phyloP scores from a whole-genome alignment of 2,113 vertebrate species.

The Hemibagrus wyckioides region DNA sequence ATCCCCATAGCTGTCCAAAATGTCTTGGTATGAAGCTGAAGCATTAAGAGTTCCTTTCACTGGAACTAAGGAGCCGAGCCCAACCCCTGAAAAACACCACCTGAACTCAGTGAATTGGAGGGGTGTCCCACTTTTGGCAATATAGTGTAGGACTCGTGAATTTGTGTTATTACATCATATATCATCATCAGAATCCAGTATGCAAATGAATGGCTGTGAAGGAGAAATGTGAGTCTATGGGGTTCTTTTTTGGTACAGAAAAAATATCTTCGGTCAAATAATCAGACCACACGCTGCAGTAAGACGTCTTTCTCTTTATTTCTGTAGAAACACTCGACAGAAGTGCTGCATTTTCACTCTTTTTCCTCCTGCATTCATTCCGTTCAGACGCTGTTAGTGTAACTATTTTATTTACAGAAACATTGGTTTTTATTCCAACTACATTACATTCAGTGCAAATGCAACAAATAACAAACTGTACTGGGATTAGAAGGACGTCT shows the following conservation, averaged over 20 bases:
- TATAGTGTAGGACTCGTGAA: too few relatives aligned
- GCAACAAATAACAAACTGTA: conserved; percentile 39
- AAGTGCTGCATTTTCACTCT: background rate
- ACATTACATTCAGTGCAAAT: conserved; percentile 61
- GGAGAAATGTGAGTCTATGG: too few relatives aligned
- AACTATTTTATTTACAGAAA: conserved; percentile 59
- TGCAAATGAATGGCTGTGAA: background rate
- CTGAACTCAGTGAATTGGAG: too few relatives aligned
- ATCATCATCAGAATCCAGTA: background rate
- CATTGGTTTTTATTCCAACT: conserved; percentile 36
- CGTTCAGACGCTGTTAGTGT: conserved; percentile 57
- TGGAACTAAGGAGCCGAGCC: too few relatives aligned
- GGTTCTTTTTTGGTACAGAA: too few relatives aligned
- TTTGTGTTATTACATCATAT: background rate
- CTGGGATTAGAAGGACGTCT: conserved; percentile 26
- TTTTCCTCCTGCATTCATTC: conserved; percentile 22
- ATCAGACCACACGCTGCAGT: background rate
- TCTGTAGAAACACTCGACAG: background rate
- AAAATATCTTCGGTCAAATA: too few relatives aligned
- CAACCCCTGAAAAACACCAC: too few relatives aligned
- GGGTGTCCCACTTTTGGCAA: too few relatives aligned
- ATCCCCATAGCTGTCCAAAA: too few relatives aligned
- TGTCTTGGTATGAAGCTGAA: too few relatives aligned
- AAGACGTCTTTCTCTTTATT: conserved; percentile 5
- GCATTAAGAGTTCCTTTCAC: too few relatives aligned